Percentiles rank a stretch among this genome's conserved stretches.
Evolutionary conservation across 2,888 invertebrate genomes (phyloP).

Genomic region (Hemaris fuciformis): DNA sequence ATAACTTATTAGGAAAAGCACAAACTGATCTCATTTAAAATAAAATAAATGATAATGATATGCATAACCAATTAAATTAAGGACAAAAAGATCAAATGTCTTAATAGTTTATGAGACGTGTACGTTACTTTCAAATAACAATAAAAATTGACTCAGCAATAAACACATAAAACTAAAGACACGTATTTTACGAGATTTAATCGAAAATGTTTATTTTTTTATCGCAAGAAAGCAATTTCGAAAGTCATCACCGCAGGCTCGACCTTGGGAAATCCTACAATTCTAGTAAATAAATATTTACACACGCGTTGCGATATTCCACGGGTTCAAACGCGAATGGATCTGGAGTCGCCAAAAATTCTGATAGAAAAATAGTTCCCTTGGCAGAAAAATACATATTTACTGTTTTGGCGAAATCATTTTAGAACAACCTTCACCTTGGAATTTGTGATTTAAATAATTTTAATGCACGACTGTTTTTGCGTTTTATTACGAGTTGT

Average conservation of each 20-base stretch:
- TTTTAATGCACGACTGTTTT: neutral
- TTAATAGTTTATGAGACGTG: neutral
- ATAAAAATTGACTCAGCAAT: neutral
- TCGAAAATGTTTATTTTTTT: slow-evolving; percentile 1
- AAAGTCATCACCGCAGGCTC: neutral
- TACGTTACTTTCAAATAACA: neutral
- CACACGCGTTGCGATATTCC: neutral
- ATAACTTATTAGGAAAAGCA: too few species aligned
- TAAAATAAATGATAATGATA: too few species aligned
- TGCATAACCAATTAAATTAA: too few species aligned
- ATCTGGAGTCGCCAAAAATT: too few species aligned
- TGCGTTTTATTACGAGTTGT: neutral
- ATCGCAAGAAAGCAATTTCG: neutral
- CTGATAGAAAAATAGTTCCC: neutral
- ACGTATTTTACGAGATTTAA: neutral
- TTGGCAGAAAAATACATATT: neutral
- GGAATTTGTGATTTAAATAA: neutral
- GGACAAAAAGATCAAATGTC: too few species aligned
- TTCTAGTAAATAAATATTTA: slow-evolving; percentile 8
- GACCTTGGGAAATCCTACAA: slow-evolving; percentile 9
- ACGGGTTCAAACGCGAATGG: neutral
- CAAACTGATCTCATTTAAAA: too few species aligned
- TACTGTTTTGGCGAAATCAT: neutral
- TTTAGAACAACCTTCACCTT: neutral
- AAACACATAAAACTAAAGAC: neutral